Conservation (phyloP, 1,140 invertebrate species). For the Pseudobourletiella spinata region DNA sequence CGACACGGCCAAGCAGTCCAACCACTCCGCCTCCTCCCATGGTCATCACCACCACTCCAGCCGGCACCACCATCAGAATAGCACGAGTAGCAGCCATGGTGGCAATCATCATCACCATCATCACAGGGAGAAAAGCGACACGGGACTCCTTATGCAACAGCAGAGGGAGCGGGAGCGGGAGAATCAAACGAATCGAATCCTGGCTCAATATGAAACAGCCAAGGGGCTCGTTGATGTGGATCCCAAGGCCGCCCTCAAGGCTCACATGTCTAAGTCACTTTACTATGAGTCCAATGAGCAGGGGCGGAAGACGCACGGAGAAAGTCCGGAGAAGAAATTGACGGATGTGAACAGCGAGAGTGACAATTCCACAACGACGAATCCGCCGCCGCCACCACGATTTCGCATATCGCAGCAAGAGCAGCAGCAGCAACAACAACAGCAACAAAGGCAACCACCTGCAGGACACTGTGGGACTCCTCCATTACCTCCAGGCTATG, state of each 20-base stretch:
- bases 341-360: conserved; percentile 11
- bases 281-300: conserved; percentile 18
- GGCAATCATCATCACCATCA: conserved; percentile 22
- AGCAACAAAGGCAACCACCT: conserved; percentile 13
- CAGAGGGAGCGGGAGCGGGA: conserved; percentile 14
- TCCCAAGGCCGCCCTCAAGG: conserved; percentile 16
- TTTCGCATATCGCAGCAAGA: conserved; percentile 10
- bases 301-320: neutral
- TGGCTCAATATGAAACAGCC: conserved; percentile 32
- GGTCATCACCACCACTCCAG: neutral
- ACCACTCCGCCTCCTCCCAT: neutral
- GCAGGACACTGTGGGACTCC: conserved; percentile 10
- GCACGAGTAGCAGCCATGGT: conserved; percentile 1
- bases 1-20: conserved; percentile 5
- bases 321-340: conserved; percentile 19
- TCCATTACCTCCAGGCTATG: neutral
- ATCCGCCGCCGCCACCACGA: conserved; percentile 24
- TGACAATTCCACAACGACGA: neutral
- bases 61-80: conserved; percentile 1
- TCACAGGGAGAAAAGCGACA: conserved; percentile 18
- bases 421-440: neutral
- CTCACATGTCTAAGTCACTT: conserved; percentile 1
- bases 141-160: neutral
- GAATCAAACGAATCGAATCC: conserved; percentile 28
- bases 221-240: conserved; percentile 30